Base-by-base conservation (phyloP, 2,888 invertebrate genomes). In the Dioctria linearis region DNA sequence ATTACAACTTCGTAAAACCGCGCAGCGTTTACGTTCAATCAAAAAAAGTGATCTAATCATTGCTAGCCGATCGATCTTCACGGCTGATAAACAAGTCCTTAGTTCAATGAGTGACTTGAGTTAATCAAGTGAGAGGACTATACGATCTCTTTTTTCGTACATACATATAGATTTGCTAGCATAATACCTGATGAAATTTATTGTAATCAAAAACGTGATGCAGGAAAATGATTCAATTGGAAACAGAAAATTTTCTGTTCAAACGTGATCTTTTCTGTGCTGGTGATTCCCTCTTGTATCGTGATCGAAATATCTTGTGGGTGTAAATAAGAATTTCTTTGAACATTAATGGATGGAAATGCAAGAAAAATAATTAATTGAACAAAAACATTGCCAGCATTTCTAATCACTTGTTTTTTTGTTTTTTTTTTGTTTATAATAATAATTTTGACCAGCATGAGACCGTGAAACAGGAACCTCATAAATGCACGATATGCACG, bases 201-300 rank as follows among this genome's bases (percentile, higher is more conserved):
- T 67, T 67, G 46, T 49, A 67, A 67, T 67, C 67, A 13, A 67
- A 67, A 67, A 43, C 46, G 67, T 67, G 49, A 67, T 67, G 9
- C 9, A 13, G 67, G 46, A 42, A 67, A 67, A 67, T 67, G 42
- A 6, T 25, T 43, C 37, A 49, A 46, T 6, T 3, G 43, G 46
- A 6, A n/a, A 67, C n/a, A 46, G 43, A n/a, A 67, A 67, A 67
- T 67, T 67, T 67, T 67, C 67, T 46, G 25, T 5, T n/a, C 4
- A 13, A 67, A 67, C 67, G 43, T 67, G 67, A 67, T 42, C 46
- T n/a, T 6, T 43, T 40, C 46, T 67, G 13, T 3, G 25, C 42
- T 11, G n/a, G 8, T 25, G 3, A 13, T 67, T 25, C 67, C 46
- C 25, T 43, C 25, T 40, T 6, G 42, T 49, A 49, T 67, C 67